Evolutionary conservation across 2,113 vertebrate genomes (phyloP), one percentile per base, ranked within the genome.

Genomic region (Spermophilus dauricus): DNA sequence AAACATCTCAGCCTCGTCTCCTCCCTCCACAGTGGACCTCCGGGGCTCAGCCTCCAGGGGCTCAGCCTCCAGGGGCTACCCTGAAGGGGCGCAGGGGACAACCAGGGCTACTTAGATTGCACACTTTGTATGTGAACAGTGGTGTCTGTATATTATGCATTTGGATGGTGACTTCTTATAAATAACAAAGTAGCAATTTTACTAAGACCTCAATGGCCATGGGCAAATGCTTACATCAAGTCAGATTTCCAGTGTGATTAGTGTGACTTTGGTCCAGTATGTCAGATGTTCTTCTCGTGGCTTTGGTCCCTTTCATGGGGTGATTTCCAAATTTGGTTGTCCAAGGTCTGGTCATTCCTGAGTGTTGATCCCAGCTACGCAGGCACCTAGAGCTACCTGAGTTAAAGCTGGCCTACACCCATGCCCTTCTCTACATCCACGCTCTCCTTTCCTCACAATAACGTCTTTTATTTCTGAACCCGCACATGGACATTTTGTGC

Each of bases 1-100:
- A 1, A 0, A 34, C 12, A 7, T 3, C 14, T 45, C 5, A 5
- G 17, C 4, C 30, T 5, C 4, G 8, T 1, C 14, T 12, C 78
- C 32, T n/a, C 14, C 39, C 30, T n/a, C 30, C 13, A 22, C 3
- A 4, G 51, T 28, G 37, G 51, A 20, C 20, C 10, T 34, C 28
- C 18, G 37, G 20, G 51, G 22, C 18, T 58, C 14, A 34, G 37
- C 51, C 12, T 28, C 4, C 12, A 13, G 1, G 8, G 34, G 1
- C 18, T 58, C 14, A 34, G 37, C 51, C 12, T 28, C 4, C 12
- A 13, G 1, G 8, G 34, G 1, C 18, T 58, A 58, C 42, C 51
- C 51, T 82, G 30, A n/a, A 8, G 30, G 12, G 42, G 1, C 16
- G 28, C 13, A 12, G 11, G 51, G 37, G 37, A 28, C 28, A 58